Evolutionary conservation across 2,113 vertebrate genomes (phyloP).

Genomic region (Xiphias gladius): DNA sequence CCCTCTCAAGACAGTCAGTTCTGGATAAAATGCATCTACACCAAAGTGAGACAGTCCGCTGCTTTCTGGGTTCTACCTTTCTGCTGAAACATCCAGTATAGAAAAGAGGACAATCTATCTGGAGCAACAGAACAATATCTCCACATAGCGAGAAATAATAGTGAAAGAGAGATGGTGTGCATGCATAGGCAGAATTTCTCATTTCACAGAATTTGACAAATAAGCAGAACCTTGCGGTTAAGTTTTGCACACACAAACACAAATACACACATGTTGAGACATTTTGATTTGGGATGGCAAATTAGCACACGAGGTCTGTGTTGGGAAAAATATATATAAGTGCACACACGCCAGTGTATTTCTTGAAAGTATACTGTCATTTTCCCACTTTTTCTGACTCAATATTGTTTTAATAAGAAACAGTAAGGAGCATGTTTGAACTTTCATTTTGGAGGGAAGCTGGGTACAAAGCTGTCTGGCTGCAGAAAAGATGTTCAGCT

Average conservation of each 20-base stretch:
- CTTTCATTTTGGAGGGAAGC: background rate
- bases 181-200: slow-evolving; percentile 35
- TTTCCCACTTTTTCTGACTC: background rate
- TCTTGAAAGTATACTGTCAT: background rate
- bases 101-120: slow-evolving; percentile 59
- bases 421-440: background rate
- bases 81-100: slow-evolving; percentile 60
- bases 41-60: slow-evolving; percentile 48
- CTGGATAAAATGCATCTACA: slow-evolving; percentile 58
- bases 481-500: background rate
- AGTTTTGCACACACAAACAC: slow-evolving; percentile 8
- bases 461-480: background rate
- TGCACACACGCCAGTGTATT: background rate
- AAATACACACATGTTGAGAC: slow-evolving; percentile 12
- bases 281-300: slow-evolving; percentile 22
- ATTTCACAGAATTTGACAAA: slow-evolving; percentile 52
- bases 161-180: slow-evolving; percentile 18
- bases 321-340: background rate
- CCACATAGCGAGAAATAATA: slow-evolving; percentile 29
- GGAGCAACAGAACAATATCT: slow-evolving; percentile 55
- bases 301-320: background rate
- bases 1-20: slow-evolving; percentile 32
- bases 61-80: slow-evolving; percentile 50
- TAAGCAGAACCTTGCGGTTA: slow-evolving; percentile 25
- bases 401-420: background rate